A percentile compares a stretch with the other conserved stretches of the same genome.
phyloP scores from a whole-genome alignment of 2,113 vertebrate genomes.

The Cyanoderma ruficeps region DNA sequence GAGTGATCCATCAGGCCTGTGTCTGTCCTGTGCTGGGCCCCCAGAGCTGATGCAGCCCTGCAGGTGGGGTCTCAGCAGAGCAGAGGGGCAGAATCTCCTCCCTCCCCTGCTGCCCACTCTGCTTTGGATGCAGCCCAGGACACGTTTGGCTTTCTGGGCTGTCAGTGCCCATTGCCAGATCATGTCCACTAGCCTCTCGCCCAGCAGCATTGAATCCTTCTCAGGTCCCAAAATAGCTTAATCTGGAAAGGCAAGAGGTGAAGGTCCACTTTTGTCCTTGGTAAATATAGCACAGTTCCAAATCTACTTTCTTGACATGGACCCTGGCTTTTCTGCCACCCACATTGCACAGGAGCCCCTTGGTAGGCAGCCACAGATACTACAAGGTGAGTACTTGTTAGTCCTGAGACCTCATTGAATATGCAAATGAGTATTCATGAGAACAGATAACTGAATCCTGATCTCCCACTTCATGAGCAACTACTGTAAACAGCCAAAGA shows the following conservation, averaged over 20 bases:
- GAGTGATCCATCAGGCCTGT: accelerated
- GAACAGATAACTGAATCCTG: neutral
- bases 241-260: neutral
- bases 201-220: neutral
- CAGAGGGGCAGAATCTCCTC: neutral
- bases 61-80: neutral
- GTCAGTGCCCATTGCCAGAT: accelerated
- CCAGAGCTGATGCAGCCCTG: neutral
- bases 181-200: neutral
- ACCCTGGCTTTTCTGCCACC: neutral
- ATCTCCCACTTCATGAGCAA: neutral
- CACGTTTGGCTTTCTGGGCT: accelerated
- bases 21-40: neutral
- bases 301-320: neutral
- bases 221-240: neutral
- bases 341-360: neutral
- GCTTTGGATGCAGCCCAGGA: neutral
- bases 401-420: neutral
- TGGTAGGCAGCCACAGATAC: neutral
- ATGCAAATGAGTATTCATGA: neutral
- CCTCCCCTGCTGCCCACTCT: accelerated
- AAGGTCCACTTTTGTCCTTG: neutral
- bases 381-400: neutral
- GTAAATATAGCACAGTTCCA: neutral
- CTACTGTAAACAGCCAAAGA: neutral